Evolutionary conservation across 2,888 invertebrate species (phyloP), one percentile per base, ranked within the genome.

Genomic region (Theristus sp.): DNA sequence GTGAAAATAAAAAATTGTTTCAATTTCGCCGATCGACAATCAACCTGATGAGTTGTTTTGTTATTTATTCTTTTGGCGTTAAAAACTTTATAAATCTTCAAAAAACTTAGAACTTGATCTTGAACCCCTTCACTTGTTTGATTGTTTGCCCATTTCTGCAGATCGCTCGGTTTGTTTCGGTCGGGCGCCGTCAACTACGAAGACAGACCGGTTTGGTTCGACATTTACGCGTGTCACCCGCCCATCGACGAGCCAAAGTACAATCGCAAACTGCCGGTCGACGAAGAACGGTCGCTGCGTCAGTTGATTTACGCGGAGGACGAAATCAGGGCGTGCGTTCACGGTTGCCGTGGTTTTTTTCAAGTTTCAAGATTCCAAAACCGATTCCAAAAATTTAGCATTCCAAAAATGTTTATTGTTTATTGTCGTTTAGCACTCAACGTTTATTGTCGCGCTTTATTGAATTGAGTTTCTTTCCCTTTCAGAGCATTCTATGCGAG

Each of bases 161-260:
- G 76, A 68, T 70, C 3, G 69, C 68, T 1, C 62, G 29, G 56
- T 30, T 30, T 96, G 46, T 73, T 94, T 22, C 81, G 82, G 62
- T 81, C 85, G 27, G 86, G 86, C 57, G 89, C 86, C 2, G 78
- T 91, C 74, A 84, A 82, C 71, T 78, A 82, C 61, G 84, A 85
- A 66, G 89, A 93, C 68, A 81, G 85, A 65, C 96, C 96, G 0
- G 63, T 94, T 17, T 96, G 96, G 96, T 89, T 85, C 73, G 86
- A 89, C 72, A 78, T 96, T 27, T 94, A 91, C 73, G 82, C 83
- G 75, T 83, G 85, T 0, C 90, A 89, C 77, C 94, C 94, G 10
- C 94, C 96, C 1, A 82, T 83, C 65, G 76, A 82, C 55, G 87
- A 88, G 70, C 94, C 94, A 6, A 79, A 80, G 63, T 87, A 80